Base-by-base conservation (phyloP, 2,888 invertebrate genomes). In the Apantesis nais region DNA sequence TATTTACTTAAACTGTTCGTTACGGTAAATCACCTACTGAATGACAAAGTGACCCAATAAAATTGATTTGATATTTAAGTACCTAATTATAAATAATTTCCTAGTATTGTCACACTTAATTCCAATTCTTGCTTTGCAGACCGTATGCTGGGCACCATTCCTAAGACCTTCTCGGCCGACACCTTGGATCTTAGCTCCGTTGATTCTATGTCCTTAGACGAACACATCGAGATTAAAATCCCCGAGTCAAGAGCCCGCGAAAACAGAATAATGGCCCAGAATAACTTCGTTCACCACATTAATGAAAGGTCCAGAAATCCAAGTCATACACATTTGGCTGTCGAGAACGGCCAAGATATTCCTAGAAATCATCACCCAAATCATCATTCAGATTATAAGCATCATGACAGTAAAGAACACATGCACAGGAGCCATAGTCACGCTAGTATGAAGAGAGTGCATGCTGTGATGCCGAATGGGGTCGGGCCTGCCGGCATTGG, bases 101-200 rank as follows among this genome's bases (percentile, higher is more conserved):
- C n/a, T 25, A 48, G 2, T 8, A 22, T 31, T 67, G 2, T 44
- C 44, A 8, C 19, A 61, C 25, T 66, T 41, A 62, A 58, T 65
- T 58, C 14, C 0, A 0, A 29, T 48, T 58, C 37, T 66, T 66
- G 68, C 12, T 22, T 90, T 90, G 2, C 91, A 95, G 95, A 95
- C 87, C 94, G 94, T 74, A 91, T 95, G 90, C 85, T 95, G 71
- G 95, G 95, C 76, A 93, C 93, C 71, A 95, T 95, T 82, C 95
- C 95, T 75, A 95, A 95, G 80, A 91, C 93, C 19, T 93, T 95
- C 87, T 96, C 96, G 78, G 96, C 96, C 80, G 96, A 96, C 80
- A 96, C 96, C 8, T 88, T 96, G 68, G 95, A 95, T 80, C 85
- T 95, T 72, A 96, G 96, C 80, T 96, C 96, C 62, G 95, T 96